These are phyloP conservation scores for Pangasius mekongensis DNA, from an alignment of 2,797 vertebrate species.

Conservation along the genomic window DNA sequence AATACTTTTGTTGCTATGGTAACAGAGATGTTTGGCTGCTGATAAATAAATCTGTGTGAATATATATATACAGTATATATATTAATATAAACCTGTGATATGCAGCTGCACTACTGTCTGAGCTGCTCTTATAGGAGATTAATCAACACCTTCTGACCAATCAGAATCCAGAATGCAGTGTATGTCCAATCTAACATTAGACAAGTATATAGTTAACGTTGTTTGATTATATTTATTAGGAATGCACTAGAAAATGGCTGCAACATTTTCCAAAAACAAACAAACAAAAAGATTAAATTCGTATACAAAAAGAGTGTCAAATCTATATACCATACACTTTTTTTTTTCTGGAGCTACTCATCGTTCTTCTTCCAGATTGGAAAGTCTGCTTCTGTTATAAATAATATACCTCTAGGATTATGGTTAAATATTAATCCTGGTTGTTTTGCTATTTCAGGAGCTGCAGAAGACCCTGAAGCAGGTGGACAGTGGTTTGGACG, in stretches of 20 bases:
- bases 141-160: background rate
- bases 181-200: background rate
- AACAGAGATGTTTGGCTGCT: background rate
- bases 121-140: background rate
- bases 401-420: background rate
- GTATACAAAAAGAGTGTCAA: background rate
- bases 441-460: constrained; percentile 69
- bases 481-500: constrained; percentile 83
- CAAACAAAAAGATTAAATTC: background rate
- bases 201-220: background rate
- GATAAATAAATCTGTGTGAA: background rate
- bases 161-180: background rate
- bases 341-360: background rate
- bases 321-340: background rate
- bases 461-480: constrained; percentile 85
- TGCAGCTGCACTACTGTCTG: background rate
- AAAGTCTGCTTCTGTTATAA: background rate
- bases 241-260: background rate
- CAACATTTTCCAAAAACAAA: background rate
- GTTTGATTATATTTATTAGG: background rate
- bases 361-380: background rate
- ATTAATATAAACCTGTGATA: background rate
- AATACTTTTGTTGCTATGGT: background rate
- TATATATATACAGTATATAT: no score
- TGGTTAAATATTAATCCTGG: background rate